Base-by-base conservation (phyloP, 2,113 vertebrate species). In the Fulmarus glacialis region DNA sequence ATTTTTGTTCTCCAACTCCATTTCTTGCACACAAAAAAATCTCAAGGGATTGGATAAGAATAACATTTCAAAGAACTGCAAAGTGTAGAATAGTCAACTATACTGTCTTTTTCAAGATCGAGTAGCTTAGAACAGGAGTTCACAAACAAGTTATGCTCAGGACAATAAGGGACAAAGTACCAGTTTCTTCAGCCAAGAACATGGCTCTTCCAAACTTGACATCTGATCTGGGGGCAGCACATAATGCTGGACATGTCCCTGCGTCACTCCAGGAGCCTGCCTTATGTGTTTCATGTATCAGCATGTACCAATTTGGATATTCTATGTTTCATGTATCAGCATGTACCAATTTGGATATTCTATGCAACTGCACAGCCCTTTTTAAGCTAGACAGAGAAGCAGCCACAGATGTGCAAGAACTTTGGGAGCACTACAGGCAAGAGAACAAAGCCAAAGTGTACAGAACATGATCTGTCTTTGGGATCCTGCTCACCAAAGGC, bases 241-340 rank as follows among this genome's bases (percentile, higher is more conserved):
- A 36, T 18, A 72, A 75, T 3, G 11, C 24, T 58, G 42, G 20
- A 30, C 6, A 12, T 1, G 9, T 32, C n/a, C 26, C 11, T 30
- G 14, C 34, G 42, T 40, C 34, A 32, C 59, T 63, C 13, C 56
- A 85, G 47, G 27, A 86, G 47, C 12, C 29, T 53, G 55, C 23
- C 22, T 85, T 6, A 6, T 2, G 1, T 2, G 5, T 63, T 74
- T 63, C 34, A 21, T 0, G 0, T 15, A 45, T 15, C 32, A 92
- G 60, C 18, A 53, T 3, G 7, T 36, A n/a, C 30, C 22, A 36
- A 3, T 68, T 11, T 50, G 48, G 27, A 75, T 68, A 80, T 20
- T 73, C 34, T 40, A 47, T 8, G 5, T 63, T 74, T 63, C 34
- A 24, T 0, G 0, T 15, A 45, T 17, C 32, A 92, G 60, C 18